Conservation (phyloP, 2,888 invertebrate genomes). For the Plusia festucae region DNA sequence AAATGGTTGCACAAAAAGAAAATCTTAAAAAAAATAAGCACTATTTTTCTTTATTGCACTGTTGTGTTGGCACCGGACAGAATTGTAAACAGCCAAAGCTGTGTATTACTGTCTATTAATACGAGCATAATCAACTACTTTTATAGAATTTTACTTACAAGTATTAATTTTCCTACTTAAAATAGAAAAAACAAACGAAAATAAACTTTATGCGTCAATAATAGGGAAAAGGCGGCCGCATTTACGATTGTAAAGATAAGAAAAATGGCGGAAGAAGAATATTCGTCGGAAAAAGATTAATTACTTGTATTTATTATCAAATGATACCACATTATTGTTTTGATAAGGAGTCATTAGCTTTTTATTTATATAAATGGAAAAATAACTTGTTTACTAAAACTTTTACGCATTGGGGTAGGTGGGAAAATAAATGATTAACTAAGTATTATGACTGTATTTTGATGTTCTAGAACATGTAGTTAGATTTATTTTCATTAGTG, state of each 20-base stretch:
- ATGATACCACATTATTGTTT: conserved; percentile 27
- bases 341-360: conserved; percentile 48
- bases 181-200: conserved; percentile 20
- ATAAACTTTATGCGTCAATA: conserved; percentile 4
- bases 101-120: conserved; percentile 49
- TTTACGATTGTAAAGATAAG: conserved; percentile 37
- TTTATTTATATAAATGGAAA: background rate
- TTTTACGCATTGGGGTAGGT: background rate
- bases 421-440: background rate
- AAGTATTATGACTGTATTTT: background rate
- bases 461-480: too few species aligned
- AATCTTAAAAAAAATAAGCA: conserved; percentile 15
- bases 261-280: conserved; percentile 40
- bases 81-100: conserved; percentile 47
- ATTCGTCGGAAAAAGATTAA: conserved; percentile 44
- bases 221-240: conserved; percentile 5
- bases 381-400: background rate
- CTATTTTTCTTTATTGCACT: conserved; percentile 17
- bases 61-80: conserved; percentile 33
- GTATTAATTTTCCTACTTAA: conserved; percentile 12
- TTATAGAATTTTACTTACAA: conserved; percentile 51
- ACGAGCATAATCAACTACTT: conserved; percentile 36
- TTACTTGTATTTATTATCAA: conserved; percentile 30
- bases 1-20: conserved; percentile 21
- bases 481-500: too few species aligned